These are phyloP conservation scores for Trissoscelio sp. DNA, from an alignment of 2,888 invertebrate genomes.

Conservation along the genomic window DNA sequence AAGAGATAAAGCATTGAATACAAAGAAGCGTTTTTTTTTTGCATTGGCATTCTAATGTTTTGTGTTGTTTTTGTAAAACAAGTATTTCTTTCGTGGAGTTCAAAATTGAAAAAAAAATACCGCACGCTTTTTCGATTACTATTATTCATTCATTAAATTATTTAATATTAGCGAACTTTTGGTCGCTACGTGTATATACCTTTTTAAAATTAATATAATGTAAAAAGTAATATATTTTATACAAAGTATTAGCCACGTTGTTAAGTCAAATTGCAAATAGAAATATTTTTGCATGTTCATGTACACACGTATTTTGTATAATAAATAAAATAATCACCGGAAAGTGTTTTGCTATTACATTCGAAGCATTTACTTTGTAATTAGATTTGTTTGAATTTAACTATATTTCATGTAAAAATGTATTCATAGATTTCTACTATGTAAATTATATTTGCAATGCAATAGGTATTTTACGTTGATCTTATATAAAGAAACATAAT, in stretches of 20 bases:
- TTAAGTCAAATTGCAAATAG: constrained; percentile 38
- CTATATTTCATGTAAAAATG: too few species aligned
- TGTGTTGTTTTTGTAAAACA: too few species aligned
- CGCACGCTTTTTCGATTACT: too few species aligned
- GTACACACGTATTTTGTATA: constrained; percentile 54
- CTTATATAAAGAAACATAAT: too few species aligned
- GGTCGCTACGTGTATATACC: constrained; percentile 20
- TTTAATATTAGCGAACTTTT: constrained; percentile 11
- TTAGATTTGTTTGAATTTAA: too few species aligned
- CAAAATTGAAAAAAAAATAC: too few species aligned
- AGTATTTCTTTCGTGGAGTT: too few species aligned
- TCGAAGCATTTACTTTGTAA: background rate
- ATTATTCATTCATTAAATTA: too few species aligned
- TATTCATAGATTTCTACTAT: background rate
- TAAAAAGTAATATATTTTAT: constrained; percentile 45
- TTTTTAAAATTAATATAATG: constrained; percentile 36
- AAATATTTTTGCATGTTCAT: constrained; percentile 44
- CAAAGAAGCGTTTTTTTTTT: constrained; percentile 26
- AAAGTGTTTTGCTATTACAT: constrained; percentile 13
- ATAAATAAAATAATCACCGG: constrained; percentile 38
- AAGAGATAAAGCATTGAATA: constrained; percentile 37
- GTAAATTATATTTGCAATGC: background rate
- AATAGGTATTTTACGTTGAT: too few species aligned
- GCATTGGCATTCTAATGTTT: background rate
- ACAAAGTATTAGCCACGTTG: constrained; percentile 44